phyloP scores from a whole-genome alignment of 2,888 invertebrate genomes.

The Campaea margaritaria region DNA sequence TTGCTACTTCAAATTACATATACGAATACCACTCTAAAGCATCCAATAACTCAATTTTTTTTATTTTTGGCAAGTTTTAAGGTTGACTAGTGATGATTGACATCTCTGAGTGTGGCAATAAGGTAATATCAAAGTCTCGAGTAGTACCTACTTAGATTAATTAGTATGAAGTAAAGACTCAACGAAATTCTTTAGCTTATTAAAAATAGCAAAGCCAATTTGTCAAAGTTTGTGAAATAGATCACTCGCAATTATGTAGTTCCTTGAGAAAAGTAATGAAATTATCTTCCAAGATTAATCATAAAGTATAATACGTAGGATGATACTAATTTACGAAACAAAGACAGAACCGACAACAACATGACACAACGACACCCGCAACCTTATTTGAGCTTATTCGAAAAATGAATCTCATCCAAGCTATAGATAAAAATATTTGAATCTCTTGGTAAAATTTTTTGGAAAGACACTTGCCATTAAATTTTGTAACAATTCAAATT shows the following conservation, averaged over 20 bases:
- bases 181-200: too few relatives aligned
- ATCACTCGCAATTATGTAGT: too few relatives aligned
- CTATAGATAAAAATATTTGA: conserved; percentile 5
- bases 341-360: too few relatives aligned
- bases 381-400: conserved; percentile 10
- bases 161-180: too few relatives aligned
- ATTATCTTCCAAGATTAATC: not conserved
- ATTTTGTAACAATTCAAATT: conserved; percentile 1
- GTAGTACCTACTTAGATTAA: too few relatives aligned
- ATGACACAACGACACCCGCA: not conserved
- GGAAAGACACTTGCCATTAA: conserved; percentile 3
- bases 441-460: conserved; percentile 2
- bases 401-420: not conserved
- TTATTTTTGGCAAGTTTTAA: not conserved
- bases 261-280: not conserved
- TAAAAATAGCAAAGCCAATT: too few relatives aligned
- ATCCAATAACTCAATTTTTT: too few relatives aligned
- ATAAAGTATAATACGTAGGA: not conserved
- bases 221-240: too few relatives aligned
- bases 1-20: too few relatives aligned
- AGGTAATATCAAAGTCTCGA: too few relatives aligned
- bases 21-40: too few relatives aligned
- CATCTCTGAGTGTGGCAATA: too few relatives aligned
- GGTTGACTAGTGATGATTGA: not conserved
- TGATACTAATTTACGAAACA: not conserved